Evolutionary conservation across 1,140 invertebrate species (phyloP), one percentile per base, ranked within the genome.

Genomic region (Hesperophylax magnus): DNA sequence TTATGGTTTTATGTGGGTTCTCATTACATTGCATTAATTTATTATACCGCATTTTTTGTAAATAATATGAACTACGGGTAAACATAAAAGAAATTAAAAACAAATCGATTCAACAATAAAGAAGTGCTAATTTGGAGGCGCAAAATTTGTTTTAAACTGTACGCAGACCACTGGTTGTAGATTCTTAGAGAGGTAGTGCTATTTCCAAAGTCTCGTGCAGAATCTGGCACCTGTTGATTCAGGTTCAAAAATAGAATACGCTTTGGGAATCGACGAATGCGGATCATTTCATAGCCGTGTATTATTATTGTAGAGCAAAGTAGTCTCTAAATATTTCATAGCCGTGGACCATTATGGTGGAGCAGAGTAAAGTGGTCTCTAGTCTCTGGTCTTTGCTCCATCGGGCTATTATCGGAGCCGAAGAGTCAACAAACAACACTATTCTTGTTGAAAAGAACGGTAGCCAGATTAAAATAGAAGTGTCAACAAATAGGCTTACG

Each of bases 171-270:
- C 27, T 39, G 6, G 31, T 18, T 34, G 17, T 39, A 20, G 58
- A 61, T 14, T 24, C 3, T 5, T 34, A 27, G 2, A 22, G 31
- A 67, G 63, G n/a, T 34, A 52, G n/a, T 56, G n/a, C 52, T 72
- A 72, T 72, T 72, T 72, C 47, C 2, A 52, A 18, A 34, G 31
- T 39, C 31, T 31, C 65, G 65, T 69, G 65, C 52, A 72, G 39
- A 53, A 72, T 72, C 69, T 72, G 69, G 69, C 47, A 72, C 69
- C 39, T 72, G 52, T 53, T 53, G 20, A 52, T 54, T 24, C 52
- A 20, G 17, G 24, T 67, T 27, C 22, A 34, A 67, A 67, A 27
- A 67, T 47, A 31, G 63, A 67, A 67, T 27, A 34, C 63, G 24
- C 24, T 67, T 67, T 34, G 24, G 63, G 27, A 67, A 67, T 67